Base-by-base conservation (phyloP, 2,797 vertebrate species). In the Pseudopleuronectes americanus region DNA sequence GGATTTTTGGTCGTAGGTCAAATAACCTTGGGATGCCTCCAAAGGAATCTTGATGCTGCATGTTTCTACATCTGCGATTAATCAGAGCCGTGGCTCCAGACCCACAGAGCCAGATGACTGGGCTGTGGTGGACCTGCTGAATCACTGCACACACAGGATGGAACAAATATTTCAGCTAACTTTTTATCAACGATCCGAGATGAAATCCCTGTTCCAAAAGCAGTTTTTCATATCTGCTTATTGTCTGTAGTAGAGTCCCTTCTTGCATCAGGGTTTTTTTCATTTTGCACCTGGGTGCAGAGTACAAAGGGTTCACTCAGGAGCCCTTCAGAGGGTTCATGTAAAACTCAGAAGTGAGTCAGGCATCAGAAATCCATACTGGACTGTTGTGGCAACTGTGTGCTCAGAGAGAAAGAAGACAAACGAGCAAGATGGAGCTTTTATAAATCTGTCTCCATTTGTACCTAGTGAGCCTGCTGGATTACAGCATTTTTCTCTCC, bases 391-490 rank as follows among this genome's bases (percentile, higher is more conserved):
- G 24, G 52, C 19, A 28, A 66, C 57, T 45, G 57, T 17, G 31
- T 64, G 56, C 51, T 36, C 36, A 26, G 16, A 54, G 31, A 74
- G 67, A 71, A 68, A 43, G 47, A 70, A 57, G 31, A 59, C 68
- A 49, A 57, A 19, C 22, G 64, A 62, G 65, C 58, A 71, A 63
- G 43, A 68, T 57, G 58, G 59, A 61, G 67, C 64, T 83, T 45
- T 64, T 58, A 60, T 59, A 56, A 84, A 57, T 64, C 79, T 60
- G 71, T 83, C 90, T 90, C 93, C 93, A 92, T 92, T 85, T 86
- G 92, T 88, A 93, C 93, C 93, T 90, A 80, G 92, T 84, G 92
- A 94, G 90, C 93, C 93, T 94, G 85, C 90, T 92, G 92, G 92
- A 91, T 91, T 86, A 76, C 81, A 76, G 74, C 58, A 60, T 51